Percentiles rank a stretch among this genome's conserved stretches.
phyloP scores from a whole-genome alignment of 2,888 invertebrate species.

The Syritta pipiens region DNA sequence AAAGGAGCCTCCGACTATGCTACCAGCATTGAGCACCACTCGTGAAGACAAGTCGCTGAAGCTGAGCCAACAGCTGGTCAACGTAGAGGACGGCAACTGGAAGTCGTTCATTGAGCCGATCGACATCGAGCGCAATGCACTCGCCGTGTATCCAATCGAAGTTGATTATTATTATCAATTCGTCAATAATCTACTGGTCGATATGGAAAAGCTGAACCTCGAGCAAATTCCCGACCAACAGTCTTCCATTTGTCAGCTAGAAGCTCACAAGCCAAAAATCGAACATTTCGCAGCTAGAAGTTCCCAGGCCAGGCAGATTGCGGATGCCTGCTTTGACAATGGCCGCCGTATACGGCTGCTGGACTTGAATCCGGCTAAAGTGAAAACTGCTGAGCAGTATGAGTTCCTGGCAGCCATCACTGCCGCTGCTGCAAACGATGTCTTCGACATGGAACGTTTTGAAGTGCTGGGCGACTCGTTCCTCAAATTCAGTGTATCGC shows the following conservation, averaged over 20 bases:
- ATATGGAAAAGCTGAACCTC: conserved; percentile 69
- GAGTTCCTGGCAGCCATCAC: conserved; percentile 83
- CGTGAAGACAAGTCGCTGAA: conserved; percentile 23
- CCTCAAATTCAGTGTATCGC: conserved; percentile 86
- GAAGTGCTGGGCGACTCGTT: conserved; percentile 93
- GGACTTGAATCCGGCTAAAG: conserved; percentile 39
- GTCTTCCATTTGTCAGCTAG: conserved; percentile 1
- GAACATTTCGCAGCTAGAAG: neutral
- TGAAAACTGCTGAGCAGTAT: conserved; percentile 75
- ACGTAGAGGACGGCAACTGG: conserved; percentile 71
- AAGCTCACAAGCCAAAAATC: conserved; percentile 18
- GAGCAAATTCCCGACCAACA: conserved; percentile 36
- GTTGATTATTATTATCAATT: conserved; percentile 86
- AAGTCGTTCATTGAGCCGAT: conserved; percentile 82
- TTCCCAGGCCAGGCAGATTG: conserved; percentile 11
- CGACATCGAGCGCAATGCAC: conserved; percentile 83
- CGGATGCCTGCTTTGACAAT: conserved; percentile 57
- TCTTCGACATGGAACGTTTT: conserved; percentile 88
- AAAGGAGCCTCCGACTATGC: conserved; percentile 71
- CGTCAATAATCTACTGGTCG: conserved; percentile 75
- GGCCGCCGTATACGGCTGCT: conserved; percentile 71
- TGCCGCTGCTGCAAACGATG: conserved; percentile 84
- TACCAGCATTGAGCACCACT: conserved; percentile 73
- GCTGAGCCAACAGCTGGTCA: conserved; percentile 14
- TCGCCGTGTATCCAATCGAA: conserved; percentile 83